Conservation (phyloP, 2,888 invertebrate species). For the Flexamia atlantica region DNA sequence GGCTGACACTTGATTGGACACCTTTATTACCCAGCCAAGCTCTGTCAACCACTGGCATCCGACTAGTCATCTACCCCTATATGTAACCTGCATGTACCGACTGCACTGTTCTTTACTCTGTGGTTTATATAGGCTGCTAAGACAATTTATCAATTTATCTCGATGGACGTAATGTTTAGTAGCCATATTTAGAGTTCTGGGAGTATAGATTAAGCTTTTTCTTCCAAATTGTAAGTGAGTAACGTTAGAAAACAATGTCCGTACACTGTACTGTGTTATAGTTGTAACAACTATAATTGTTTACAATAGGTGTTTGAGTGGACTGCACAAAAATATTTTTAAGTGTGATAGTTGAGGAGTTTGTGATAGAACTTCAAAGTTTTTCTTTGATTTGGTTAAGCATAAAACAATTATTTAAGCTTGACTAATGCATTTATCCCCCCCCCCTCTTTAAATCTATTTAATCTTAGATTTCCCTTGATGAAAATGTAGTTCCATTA, state of each 20-base stretch:
- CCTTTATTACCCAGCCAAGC: too few species aligned
- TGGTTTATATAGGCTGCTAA: background rate
- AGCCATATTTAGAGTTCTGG: background rate
- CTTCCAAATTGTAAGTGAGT: background rate
- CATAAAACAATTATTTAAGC: too few species aligned
- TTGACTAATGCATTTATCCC: background rate
- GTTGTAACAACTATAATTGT: background rate
- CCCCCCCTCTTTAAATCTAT: too few species aligned
- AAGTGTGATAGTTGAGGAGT: background rate
- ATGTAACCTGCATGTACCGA: background rate
- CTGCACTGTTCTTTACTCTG: background rate
- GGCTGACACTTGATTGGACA: too few species aligned
- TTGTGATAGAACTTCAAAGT: constrained; percentile 18
- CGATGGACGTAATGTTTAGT: background rate
- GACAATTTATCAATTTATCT: background rate
- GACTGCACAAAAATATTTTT: background rate
- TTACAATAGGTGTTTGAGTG: constrained; percentile 6
- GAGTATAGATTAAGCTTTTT: constrained; percentile 6
- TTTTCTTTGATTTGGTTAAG: background rate
- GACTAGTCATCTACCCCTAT: constrained; percentile 11
- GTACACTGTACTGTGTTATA: background rate
- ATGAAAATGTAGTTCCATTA: too few species aligned
- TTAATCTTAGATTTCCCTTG: background rate
- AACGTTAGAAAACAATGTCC: background rate
- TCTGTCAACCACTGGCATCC: background rate